These are phyloP conservation scores for Orientallactaga sibirica DNA, from an alignment of 2,797 vertebrate species.

Conservation along the genomic window DNA sequence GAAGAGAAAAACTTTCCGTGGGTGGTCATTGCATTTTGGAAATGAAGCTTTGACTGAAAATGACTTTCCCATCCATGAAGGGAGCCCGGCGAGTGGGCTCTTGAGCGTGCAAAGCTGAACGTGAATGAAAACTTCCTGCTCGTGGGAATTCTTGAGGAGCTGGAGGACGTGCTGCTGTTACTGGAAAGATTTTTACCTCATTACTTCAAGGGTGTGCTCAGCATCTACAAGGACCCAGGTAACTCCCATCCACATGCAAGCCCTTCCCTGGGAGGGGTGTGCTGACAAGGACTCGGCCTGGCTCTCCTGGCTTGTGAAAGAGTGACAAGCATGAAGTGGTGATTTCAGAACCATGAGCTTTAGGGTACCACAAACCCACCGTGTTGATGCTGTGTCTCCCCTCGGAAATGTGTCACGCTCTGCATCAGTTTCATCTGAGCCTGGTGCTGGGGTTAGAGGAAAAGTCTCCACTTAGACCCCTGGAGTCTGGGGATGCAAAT, in stretches of 20 bases:
- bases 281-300: no score
- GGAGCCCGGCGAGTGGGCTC: constrained; percentile 98
- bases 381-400: neutral
- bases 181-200: constrained; percentile 99
- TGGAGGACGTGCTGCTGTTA: constrained; percentile 99
- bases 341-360: neutral
- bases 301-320: neutral
- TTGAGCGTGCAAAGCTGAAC: constrained; percentile 97
- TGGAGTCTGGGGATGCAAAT: neutral
- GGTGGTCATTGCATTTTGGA: neutral
- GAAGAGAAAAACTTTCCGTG: neutral
- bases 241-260: constrained; percentile 8
- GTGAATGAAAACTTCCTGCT: constrained; percentile 98
- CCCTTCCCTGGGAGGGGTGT: neutral
- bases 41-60: neutral
- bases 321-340: fast-evolving
- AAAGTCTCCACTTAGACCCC: fast-evolving
- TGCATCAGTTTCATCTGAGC: fast-evolving
- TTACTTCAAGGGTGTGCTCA: constrained; percentile 97
- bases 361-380: neutral
- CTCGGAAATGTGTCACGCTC: neutral
- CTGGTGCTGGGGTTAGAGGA: fast-evolving
- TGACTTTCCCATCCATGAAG: constrained; percentile 86
- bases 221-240: constrained; percentile 99
- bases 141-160: constrained; percentile 97